Evolutionary conservation across 2,888 invertebrate genomes (phyloP).

Genomic region (Acanthosoma haemorrhoidale): DNA sequence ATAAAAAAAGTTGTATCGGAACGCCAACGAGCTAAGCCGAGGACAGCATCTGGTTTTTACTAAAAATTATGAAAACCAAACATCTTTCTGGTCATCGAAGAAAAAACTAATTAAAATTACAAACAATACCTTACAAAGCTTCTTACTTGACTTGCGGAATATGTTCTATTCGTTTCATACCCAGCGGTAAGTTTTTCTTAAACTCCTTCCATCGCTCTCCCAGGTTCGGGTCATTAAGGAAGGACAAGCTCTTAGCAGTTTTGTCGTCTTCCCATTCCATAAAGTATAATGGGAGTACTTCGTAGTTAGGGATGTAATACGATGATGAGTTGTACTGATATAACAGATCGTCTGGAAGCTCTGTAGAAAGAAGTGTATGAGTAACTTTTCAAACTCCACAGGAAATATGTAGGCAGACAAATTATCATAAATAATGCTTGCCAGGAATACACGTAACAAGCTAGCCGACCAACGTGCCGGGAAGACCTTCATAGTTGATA

Average conservation of each 20-base stretch:
- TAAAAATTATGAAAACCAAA: no score
- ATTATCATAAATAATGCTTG: no score
- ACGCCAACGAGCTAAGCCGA: no score
- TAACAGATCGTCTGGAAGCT: constrained; percentile 15
- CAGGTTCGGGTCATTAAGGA: constrained; percentile 12
- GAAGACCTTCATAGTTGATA: no score
- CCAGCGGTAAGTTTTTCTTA: constrained; percentile 9
- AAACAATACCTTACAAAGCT: not conserved
- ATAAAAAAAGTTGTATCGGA: no score
- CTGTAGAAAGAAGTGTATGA: not conserved
- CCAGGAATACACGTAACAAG: no score
- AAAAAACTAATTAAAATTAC: no score
- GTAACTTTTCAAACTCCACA: no score
- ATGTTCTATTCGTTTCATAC: not conserved
- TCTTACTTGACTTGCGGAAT: constrained; percentile 25
- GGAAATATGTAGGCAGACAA: no score
- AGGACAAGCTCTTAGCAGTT: constrained; percentile 4
- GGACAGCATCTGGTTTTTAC: no score
- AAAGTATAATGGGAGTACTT: constrained; percentile 19
- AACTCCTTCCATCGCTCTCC: constrained; percentile 9
- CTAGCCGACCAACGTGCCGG: no score
- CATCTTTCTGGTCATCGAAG: no score
- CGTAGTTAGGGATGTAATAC: constrained; percentile 19
- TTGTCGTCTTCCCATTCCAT: constrained; percentile 24
- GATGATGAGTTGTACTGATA: constrained; percentile 22